Evolutionary conservation across 2,888 invertebrate genomes (phyloP).

Genomic region (Siphlonurus alternatus): DNA sequence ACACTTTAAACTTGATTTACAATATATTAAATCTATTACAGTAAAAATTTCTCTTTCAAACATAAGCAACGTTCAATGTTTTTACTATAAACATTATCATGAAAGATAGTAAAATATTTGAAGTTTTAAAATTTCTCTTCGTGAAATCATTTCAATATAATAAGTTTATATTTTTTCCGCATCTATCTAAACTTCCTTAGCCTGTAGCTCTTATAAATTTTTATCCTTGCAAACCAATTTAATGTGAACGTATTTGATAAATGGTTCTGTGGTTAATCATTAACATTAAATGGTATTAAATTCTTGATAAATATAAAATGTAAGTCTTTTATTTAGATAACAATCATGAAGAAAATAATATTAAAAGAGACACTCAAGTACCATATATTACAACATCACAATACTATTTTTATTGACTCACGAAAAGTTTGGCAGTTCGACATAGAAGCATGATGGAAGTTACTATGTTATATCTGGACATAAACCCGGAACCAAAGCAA

Average conservation of each 20-base stretch:
- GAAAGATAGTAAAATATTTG: neutral
- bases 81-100: neutral
- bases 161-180: no score
- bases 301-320: no score
- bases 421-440: no score
- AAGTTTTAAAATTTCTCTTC: neutral
- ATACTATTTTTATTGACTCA: no score
- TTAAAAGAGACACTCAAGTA: no score
- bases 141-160: neutral
- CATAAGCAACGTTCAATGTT: neutral
- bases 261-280: neutral
- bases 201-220: neutral
- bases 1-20: neutral
- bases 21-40: neutral
- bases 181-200: neutral
- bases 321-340: no score
- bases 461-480: no score
- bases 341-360: no score
- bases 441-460: no score
- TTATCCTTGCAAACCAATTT: no score
- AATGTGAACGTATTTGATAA: neutral
- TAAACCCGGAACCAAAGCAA: no score
- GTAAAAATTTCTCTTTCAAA: neutral
- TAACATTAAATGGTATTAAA: neutral
- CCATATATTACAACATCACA: no score